Evolutionary conservation across 2,888 invertebrate species (phyloP), one percentile per base, ranked within the genome.

Genomic region (Drosophila maculinotata): DNA sequence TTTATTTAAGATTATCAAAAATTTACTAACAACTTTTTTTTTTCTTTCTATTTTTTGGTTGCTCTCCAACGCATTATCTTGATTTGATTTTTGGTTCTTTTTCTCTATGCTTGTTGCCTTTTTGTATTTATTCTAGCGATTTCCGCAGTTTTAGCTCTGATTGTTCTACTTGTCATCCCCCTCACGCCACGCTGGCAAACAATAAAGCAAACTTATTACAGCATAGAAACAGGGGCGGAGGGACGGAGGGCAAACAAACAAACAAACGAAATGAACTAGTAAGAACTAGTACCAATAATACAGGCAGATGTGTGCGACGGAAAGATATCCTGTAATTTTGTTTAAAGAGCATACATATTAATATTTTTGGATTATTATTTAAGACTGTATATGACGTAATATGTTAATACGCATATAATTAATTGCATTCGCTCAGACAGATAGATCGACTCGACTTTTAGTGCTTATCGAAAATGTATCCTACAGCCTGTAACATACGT

Each of bases 121-220:
- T 42, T 47, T 26, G 47, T 84, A 57, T 84, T 76, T 81, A 60
- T 75, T 84, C 76, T 84, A 26, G 68, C 75, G 45, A 87, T 85
- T 85, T 87, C 85, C 82, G 79, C 82, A 79, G 75, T 70, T 82
- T 75, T 49, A 41, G 65, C 67, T 74, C 60, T 76, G 87, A 87
- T 87, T 84, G 85, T 65, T 83, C 60, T 49, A 82, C 72, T 75
- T 75, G 79, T 65, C 79, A 78, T 63, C 72, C 79, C 76, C 76
- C 52, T 42, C 62, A 33, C 31, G 48, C 51, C 59, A 52, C 36
- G 38, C 60, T 44, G 54, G 54, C 69, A 51, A 64, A 63, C 63
- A 79, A 79, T 69, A 72, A 64, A 57, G 51, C 73, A 66, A 73
- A 77, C 68, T 70, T 75, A 76, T 76, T 75, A 69, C 72, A 69